These are phyloP conservation scores for Acrocyrtus sp. DNA, from an alignment of 2,888 invertebrate genomes.

Conservation along the genomic window DNA sequence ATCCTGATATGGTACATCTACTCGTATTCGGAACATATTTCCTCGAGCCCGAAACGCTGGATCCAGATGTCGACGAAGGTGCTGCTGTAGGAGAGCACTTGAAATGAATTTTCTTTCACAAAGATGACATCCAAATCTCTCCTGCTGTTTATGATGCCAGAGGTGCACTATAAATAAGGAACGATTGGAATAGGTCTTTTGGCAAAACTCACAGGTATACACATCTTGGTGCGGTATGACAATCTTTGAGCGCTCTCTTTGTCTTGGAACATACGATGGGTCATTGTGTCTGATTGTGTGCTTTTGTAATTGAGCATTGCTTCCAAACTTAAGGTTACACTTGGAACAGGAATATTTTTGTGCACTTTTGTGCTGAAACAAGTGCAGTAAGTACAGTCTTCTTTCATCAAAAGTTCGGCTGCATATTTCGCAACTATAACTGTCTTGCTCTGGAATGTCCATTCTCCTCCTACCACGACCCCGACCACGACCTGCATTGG, in stretches of 20 bases:
- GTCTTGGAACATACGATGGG: neutral
- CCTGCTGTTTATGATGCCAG: neutral
- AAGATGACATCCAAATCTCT: constrained; percentile 9
- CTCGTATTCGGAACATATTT: neutral
- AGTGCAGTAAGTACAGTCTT: constrained; percentile 1
- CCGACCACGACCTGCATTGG: neutral
- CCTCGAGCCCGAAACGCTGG: neutral
- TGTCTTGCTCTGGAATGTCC: constrained; percentile 27
- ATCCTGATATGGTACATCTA: constrained; percentile 27
- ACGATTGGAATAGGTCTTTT: neutral
- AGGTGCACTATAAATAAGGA: constrained; percentile 6
- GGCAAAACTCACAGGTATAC: constrained; percentile 18
- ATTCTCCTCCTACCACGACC: neutral
- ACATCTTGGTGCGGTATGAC: constrained; percentile 4
- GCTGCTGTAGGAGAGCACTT: neutral
- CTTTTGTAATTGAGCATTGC: neutral
- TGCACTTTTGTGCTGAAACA: constrained; percentile 2
- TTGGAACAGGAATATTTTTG: constrained; percentile 4
- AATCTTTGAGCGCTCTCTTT: neutral
- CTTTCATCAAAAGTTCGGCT: neutral
- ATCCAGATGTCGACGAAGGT: constrained; percentile 10
- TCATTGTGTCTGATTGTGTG: constrained; percentile 7
- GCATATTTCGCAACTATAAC: constrained; percentile 25
- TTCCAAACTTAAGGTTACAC: constrained; percentile 2
- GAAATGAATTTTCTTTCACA: constrained; percentile 13